Base-by-base conservation (phyloP, 2,888 invertebrate species). In the Stenolophus ochropezus region DNA sequence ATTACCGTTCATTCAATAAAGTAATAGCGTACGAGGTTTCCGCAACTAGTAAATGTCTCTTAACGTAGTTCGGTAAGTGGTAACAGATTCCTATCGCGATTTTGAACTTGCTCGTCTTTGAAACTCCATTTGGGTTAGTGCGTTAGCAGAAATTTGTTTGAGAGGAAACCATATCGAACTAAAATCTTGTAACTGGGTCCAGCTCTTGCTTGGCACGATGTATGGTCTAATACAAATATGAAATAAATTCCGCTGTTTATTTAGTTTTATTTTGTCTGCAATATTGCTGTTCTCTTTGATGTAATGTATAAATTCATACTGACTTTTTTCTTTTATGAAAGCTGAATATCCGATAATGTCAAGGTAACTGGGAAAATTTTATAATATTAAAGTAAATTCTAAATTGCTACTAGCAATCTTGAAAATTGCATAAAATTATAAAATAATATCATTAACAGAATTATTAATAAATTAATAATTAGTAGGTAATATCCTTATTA, bases 51-150 rank as follows among this genome's bases (percentile, higher is more conserved):
- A 8, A 42, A 42, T 42, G 33, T 42, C 33, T 42, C 8, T 27
- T 65, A 65, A 23, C 27, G 65, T 33, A 65, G 33, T 69, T 69
- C 69, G 33, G 33, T 42, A 33, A 69, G 69, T 69, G 33, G 27
- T 69, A 69, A 69, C 69, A 33, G 69, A 69, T 69, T 69, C 20
- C 11, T 33, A 69, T 69, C 69, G n/a, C 16, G 14, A 5, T 33
- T 47, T 73, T 73, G 73, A 73, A 73, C 73, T 73, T 73, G 73
- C 21, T 47, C 16, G 73, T 73, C 73, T 73, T 73, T 73, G 47
- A 73, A 73, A 73, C 20, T 73, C 73, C 47, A 49, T 73, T 47
- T 73, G 18, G 20, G 20, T 56, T 42, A 3, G 4, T 11, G 33
- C 33, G 11, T 42, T 42, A 23, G 61, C n/a, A 8, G 18, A 65